Base-by-base conservation (phyloP, 37 sponge, comb jelly and placozoan genomes). In the Mnemiopsis leidyi region DNA sequence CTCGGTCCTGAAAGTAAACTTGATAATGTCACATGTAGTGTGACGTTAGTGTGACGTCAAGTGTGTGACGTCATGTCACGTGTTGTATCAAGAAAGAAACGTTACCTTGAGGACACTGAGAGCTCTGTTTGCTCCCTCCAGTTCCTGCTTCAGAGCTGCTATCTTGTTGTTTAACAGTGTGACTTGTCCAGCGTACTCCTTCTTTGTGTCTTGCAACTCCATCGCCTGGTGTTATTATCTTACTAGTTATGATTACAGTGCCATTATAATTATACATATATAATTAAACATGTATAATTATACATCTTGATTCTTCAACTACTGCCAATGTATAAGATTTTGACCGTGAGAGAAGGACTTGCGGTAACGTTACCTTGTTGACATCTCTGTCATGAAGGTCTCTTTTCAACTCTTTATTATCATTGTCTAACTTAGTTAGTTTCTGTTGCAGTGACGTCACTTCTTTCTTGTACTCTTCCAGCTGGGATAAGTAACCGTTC, bases 1-100 rank as follows among this genome's bases (percentile, higher is more conserved):
- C 90, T 40, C 36, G 33, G 61, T 85, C 90, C 90, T 85, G 90
- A 3, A 34, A n/a, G n/a, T n/a, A n/a, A n/a, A n/a, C n/a, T n/a
- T n/a, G n/a, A n/a, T n/a, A n/a, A n/a, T n/a, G n/a, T n/a, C n/a
- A n/a, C n/a, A n/a, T n/a, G n/a, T n/a, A n/a, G n/a, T n/a, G n/a
- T n/a, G n/a, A 48, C 61, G 13, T 48, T 48, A 48, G 61, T 48
- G 61, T 48, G 61, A 48, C 61, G 61, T 48, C 61, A 48, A 18
- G 61, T 48, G 61, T 48, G 61, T 48, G 61, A 48, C 61, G 61
- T 48, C 61, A 48, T 48, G 61, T 48, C 61, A 48, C 61, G 61
- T 48, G 61, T 5, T 48, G 61, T 48, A 13, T 13, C 5, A 48
- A 48, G 61, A 5, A 18, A 48, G 5, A 48, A 48, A 18, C 75